Base-by-base conservation (phyloP, 1,140 invertebrate genomes). In the Batillaria attramentaria region DNA sequence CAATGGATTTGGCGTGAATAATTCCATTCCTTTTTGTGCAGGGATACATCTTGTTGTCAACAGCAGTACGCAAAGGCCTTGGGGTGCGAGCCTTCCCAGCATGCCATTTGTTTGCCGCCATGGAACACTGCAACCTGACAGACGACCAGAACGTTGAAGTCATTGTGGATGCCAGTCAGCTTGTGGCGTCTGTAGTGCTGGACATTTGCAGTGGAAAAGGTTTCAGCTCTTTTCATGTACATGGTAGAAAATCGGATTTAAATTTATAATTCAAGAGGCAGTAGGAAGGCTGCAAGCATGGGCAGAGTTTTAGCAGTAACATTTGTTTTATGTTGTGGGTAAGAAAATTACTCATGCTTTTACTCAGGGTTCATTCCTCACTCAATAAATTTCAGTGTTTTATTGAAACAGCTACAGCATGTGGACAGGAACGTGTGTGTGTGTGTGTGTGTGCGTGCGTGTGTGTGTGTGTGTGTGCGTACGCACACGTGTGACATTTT, bases 41-140 rank as follows among this genome's bases (percentile, higher is more conserved):
- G 72, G 43, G 72, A 6, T 73, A 73, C 31, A 73, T 54, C 28
- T 20, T 73, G 72, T 33, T 73, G 72, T 57, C 42, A 24, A 24
- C 37, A n/a, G 72, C 50, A 39, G 10, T 60, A 8, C n/a, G n/a
- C n/a, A 13, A 18, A 3, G 72, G 35, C 6, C n/a, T 50, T 13
- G 72, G 72, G 20, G 46, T 37, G 35, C 2, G 4, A 20, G 72
- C 37, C 0, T 6, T 35, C 35, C 46, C 46, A 3, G 46, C 50
- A 2, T 35, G 28, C 39, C 39, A 24, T 33, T 33, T 60, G 16
- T 37, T 73, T 10, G 13, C 18, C 20, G 72, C 46, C 13, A 54
- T 73, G 72, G 72, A 33, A 31, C 16, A 60, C n/a, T 73, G 72
- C 31, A 28, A 73, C 46, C 4, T 73, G 35, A 37, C 2, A 13